These are phyloP conservation scores for Neogobius melanostomus DNA, from an alignment of 2,113 vertebrate genomes.

Conservation along the genomic window DNA sequence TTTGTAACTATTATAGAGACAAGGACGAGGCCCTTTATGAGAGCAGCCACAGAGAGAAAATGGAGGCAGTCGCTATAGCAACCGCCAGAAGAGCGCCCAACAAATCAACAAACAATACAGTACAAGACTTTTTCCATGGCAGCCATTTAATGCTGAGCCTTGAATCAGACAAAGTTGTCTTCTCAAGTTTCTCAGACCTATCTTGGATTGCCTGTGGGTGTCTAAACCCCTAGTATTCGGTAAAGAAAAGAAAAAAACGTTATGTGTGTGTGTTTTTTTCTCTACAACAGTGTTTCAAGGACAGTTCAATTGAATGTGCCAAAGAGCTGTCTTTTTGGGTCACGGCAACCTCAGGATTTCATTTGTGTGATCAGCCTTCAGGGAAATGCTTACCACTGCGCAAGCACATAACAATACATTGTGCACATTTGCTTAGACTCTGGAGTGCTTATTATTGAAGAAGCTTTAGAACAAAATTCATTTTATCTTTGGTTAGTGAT, in stretches of 20 bases:
- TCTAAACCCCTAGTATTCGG: slow-evolving; percentile 58
- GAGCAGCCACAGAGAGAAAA: slow-evolving; percentile 73
- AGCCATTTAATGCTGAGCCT: slow-evolving; percentile 70
- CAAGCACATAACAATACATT: slow-evolving; percentile 40
- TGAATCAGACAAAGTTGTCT: slow-evolving; percentile 72
- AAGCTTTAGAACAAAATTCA: not conserved
- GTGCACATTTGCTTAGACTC: slow-evolving; percentile 14
- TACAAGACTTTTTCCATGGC: slow-evolving; percentile 65
- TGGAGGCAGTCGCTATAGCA: slow-evolving; percentile 75
- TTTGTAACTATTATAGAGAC: slow-evolving; percentile 79
- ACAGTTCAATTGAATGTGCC: slow-evolving; percentile 55
- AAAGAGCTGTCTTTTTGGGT: slow-evolving; percentile 70
- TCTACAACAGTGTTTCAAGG: slow-evolving; percentile 65
- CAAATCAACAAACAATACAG: slow-evolving; percentile 76
- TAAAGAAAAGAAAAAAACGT: slow-evolving; percentile 34
- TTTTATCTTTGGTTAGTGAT: not conserved
- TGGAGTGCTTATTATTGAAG: not conserved
- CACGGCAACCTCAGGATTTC: slow-evolving; percentile 66
- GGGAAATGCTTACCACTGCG: slow-evolving; percentile 57
- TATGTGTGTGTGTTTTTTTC: slow-evolving; percentile 55
- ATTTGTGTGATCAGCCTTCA: slow-evolving; percentile 64
- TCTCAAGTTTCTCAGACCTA: slow-evolving; percentile 65
- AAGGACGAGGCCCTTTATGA: slow-evolving; percentile 77
- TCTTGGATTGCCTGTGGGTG: slow-evolving; percentile 60
- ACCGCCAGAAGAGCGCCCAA: slow-evolving; percentile 72